These are phyloP conservation scores for Cryptosula pallasiana DNA, from an alignment of 2,888 invertebrate genomes.

Conservation along the genomic window DNA sequence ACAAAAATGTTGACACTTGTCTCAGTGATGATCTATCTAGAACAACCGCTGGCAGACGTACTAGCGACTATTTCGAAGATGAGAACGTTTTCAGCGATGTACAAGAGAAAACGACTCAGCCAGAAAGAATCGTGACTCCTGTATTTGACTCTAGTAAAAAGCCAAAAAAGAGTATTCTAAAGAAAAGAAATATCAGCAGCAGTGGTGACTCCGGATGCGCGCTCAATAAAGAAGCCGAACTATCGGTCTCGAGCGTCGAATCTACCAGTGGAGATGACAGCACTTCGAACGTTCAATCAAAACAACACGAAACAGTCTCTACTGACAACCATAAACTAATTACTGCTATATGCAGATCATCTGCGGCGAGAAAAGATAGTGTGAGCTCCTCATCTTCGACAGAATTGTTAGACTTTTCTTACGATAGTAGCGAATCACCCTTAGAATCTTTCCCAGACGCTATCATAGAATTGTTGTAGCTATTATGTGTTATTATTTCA, in stretches of 20 bases:
- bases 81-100: constrained; percentile 11
- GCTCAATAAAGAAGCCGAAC: constrained; percentile 25
- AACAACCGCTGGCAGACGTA: constrained; percentile 5
- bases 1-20: constrained; percentile 53
- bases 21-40: constrained; percentile 32
- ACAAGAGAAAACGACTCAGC: not conserved
- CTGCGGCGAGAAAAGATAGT: not conserved
- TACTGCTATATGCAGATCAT: not conserved
- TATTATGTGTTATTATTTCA: not conserved
- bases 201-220: constrained; percentile 42
- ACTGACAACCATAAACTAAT: not conserved
- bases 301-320: not conserved
- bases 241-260: constrained; percentile 10
- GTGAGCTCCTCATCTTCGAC: constrained; percentile 16
- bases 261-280: not conserved
- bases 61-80: constrained; percentile 25
- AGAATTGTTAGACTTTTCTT: constrained; percentile 13
- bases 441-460: not conserved
- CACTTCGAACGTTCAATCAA: not conserved
- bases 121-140: constrained; percentile 5
- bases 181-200: constrained; percentile 34
- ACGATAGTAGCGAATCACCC: constrained; percentile 3
- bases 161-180: constrained; percentile 44
- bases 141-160: constrained; percentile 40
- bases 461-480: not conserved